These are phyloP conservation scores for Okamejei kenojei DNA, from an alignment of 2,797 vertebrate species.

Conservation along the genomic window DNA sequence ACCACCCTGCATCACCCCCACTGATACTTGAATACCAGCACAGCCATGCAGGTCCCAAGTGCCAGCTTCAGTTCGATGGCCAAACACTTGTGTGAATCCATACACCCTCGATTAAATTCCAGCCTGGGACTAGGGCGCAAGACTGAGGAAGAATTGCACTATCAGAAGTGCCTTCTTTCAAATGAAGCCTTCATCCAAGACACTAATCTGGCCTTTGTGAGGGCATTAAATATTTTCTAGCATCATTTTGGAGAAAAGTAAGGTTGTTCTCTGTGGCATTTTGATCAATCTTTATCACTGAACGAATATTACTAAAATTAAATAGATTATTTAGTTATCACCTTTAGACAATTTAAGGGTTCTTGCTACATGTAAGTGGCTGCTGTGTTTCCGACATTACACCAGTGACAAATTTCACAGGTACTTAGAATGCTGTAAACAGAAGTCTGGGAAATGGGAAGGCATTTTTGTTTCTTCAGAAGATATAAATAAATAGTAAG, in stretches of 20 bases:
- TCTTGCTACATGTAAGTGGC: not conserved
- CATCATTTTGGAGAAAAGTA: not conserved
- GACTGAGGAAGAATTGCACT: not conserved
- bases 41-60: not conserved
- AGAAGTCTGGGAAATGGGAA: not conserved
- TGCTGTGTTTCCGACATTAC: not conserved
- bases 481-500: not conserved
- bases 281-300: not conserved
- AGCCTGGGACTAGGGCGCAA: not conserved
- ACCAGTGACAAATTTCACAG: not conserved
- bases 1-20: not conserved
- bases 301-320: not conserved
- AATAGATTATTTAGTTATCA: not conserved
- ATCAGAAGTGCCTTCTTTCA: not conserved
- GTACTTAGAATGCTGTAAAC: not conserved
- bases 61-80: not conserved
- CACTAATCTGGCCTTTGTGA: not conserved
- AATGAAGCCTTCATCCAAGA: not conserved
- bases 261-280: not conserved
- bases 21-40: too few relatives aligned
- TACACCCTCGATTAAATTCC: not conserved
- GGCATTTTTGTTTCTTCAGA: not conserved
- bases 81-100: not conserved
- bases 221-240: not conserved
- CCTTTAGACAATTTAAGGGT: not conserved